Base-by-base conservation (phyloP, 2,797 vertebrate genomes). In the Synanceia verrucosa region DNA sequence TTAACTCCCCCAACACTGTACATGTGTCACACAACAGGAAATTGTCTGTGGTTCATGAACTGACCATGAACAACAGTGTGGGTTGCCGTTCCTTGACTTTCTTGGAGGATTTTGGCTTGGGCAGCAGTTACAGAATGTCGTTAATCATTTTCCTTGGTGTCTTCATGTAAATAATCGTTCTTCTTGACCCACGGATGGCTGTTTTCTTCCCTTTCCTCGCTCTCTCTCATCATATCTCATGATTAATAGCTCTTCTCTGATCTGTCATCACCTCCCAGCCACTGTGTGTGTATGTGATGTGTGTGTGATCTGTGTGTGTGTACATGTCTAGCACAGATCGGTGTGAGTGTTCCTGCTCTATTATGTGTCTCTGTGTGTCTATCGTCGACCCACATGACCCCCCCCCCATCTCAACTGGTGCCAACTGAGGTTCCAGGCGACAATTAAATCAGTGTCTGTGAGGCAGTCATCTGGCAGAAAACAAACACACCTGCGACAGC, bases 401-500 rank as follows among this genome's bases (percentile, higher is more conserved):
- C 24, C n/a, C 28, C 29, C 9, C 66, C 44, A 55, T 65, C 76
- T 89, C 69, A 47, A 64, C 81, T 1, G 76, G 47, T 28, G 41
- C 72, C 65, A 44, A 51, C 76, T 62, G 73, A 11, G 55, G 52
- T 63, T 83, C 73, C 44, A 58, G 72, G 69, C 57, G 29, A 80
- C 88, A 81, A 81, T 87, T 86, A 82, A 70, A 68, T 58, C 51
- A 33, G 59, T 58, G 2, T 63, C 72, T 79, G 59, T 0, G 71
- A 79, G 86, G 82, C 73, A 44, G 73, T 80, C 63, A 69, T 65
- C 79, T 85, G 85, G 73, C 69, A 65, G 68, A 56, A 81, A 80
- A 76, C 86, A 82, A 87, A 73, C 51, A 46, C 88, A 87, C 86
- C 84, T 82, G 87, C 28, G 59, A 62, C 81, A 47, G 72, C 28